Conservation (phyloP, 2,113 vertebrate species). For the Choloepus hoffmanni region DNA sequence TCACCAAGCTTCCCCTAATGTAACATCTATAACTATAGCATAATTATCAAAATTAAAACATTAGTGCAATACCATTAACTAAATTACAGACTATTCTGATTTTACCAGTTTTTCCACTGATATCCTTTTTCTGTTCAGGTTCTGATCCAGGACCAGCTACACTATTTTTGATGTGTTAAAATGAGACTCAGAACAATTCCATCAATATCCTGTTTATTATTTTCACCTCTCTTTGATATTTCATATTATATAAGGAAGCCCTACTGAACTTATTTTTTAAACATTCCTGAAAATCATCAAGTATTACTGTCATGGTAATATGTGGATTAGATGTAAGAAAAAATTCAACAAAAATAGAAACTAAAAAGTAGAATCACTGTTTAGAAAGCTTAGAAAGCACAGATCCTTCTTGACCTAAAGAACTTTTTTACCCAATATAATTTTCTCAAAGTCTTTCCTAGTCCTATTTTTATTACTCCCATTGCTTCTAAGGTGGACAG, state of each 20-base stretch:
- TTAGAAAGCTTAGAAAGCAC: neutral
- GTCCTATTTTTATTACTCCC: neutral
- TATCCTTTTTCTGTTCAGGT: neutral
- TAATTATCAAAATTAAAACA: conserved; percentile 56
- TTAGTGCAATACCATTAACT: neutral
- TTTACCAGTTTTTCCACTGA: neutral
- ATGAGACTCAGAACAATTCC: too few species aligned
- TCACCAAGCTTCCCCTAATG: conserved; percentile 28
- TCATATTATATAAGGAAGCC: neutral
- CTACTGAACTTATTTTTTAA: neutral
- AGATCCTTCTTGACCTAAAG: neutral
- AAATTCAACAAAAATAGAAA: neutral
- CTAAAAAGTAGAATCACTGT: neutral
- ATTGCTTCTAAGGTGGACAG: neutral
- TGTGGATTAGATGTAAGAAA: neutral
- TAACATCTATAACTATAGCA: neutral
- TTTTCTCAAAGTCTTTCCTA: neutral
- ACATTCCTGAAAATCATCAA: neutral
- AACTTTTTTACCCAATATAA: neutral
- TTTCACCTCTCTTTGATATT: neutral
- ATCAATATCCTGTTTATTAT: neutral
- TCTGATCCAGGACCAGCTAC: neutral
- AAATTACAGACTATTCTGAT: neutral
- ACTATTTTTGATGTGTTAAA: too few species aligned
- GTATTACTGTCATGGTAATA: neutral